Base-by-base conservation (phyloP, 2,888 invertebrate genomes). In the Hedya salicella region DNA sequence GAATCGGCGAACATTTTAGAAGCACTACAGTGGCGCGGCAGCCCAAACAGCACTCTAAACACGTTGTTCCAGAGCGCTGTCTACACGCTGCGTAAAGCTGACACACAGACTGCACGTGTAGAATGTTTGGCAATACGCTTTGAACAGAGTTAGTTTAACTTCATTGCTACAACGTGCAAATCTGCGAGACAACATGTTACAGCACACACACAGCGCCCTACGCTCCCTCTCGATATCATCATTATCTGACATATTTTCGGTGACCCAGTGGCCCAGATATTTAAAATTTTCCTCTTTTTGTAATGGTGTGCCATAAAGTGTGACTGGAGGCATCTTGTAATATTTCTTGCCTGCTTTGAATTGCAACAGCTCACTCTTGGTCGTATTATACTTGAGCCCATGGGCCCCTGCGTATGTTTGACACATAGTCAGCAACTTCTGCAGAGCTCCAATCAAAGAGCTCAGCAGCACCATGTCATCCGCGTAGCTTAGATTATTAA, bases 201-300 rank as follows among this genome's bases (percentile, higher is more conserved):
- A 30, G n/a, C 69, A 60, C 5, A 67, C 66, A 50, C 57, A 68
- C 25, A 25, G 17, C 44, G 69, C 62, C 50, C 68, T 69, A 6
- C 70, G 66, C 30, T 70, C 68, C 59, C 69, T 60, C 32, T 69
- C 69, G 30, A 67, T 67, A 17, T 68, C 59, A n/a, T 21, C 16
- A 25, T 68, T 59, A 48, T 71, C 68, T 2, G 14, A 11, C 6
- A 53, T 11, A 13, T 11, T 36, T 52, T 52, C 48, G 11, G 56
- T 46, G 19, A 70, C 59, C 32, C 30, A 30, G 17, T 68, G 68
- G 8, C 62, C 62, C 13, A 67, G 46, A 19, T 67, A 60, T 6
- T 25, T 25, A 25, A 64, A 48, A 25, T 42, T 42, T 13, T 25
- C 1, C 13, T 19, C 36, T 13, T 1, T 13, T 0, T 36, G 0